These are phyloP conservation scores for Hemaris fuciformis DNA, from an alignment of 2,888 invertebrate genomes.

Conservation along the genomic window DNA sequence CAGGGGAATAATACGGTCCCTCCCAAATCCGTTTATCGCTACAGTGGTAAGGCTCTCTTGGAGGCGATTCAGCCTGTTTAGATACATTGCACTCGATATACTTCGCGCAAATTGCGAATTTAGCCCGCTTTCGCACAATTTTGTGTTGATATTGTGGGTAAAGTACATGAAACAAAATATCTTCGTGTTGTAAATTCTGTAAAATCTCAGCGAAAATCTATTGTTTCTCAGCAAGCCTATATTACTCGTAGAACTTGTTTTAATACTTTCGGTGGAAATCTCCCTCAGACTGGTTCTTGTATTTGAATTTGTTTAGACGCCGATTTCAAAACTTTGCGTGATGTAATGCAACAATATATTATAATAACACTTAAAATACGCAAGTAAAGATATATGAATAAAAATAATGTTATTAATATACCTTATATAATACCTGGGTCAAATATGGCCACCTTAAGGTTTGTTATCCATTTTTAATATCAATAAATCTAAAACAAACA, in stretches of 20 bases:
- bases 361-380: too few relatives aligned
- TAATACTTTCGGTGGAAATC: neutral
- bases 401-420: too few relatives aligned
- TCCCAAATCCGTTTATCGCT: slow-evolving; percentile 72
- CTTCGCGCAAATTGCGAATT: slow-evolving; percentile 45
- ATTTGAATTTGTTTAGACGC: neutral
- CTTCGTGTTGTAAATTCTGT: slow-evolving; percentile 4
- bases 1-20: slow-evolving; percentile 60
- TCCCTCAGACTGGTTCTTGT: neutral
- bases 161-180: slow-evolving; percentile 11
- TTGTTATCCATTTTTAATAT: too few relatives aligned
- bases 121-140: slow-evolving; percentile 35
- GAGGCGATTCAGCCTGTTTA: slow-evolving; percentile 52
- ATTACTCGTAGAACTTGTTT: neutral
- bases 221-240: neutral
- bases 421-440: too few relatives aligned
- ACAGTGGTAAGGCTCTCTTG: slow-evolving; percentile 55
- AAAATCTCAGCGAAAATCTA: neutral
- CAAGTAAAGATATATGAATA: too few relatives aligned
- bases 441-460: too few relatives aligned
- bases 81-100: slow-evolving; percentile 63
- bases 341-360: too few relatives aligned
- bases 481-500: too few relatives aligned
- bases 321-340: neutral
- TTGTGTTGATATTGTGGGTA: neutral